Base-by-base conservation (phyloP, 2,797 vertebrate genomes). In the Pangasius larnaudii region DNA sequence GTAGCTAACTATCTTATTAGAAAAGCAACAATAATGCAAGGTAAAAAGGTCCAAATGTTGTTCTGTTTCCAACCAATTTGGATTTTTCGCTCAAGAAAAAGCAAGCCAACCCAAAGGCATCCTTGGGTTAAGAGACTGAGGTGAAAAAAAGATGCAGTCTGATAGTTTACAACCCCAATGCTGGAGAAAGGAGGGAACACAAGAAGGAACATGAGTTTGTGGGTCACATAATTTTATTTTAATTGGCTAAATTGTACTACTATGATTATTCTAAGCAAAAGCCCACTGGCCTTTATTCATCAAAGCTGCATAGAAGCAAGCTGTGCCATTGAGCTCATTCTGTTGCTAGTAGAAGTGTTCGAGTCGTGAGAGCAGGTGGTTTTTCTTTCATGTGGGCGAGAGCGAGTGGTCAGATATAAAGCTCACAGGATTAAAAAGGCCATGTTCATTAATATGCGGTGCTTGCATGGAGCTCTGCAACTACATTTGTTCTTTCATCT, bases 271-370 rank as follows among this genome's bases (percentile, higher is more conserved):
- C 58, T 33, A 63, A 61, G 56, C 18, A 61, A 81, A 83, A 51
- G 18, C 61, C 36, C 61, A 49, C 30, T 51, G 16, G 16, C 61
- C 39, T 84, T 51, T 51, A 49, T 65, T 24, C 59, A 67, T 83
- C 42, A 65, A 65, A 83, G 39, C 59, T 65, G 59, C 59, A 83
- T 65, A 83, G 80, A 59, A 87, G 87, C 80, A 89, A 79, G 80
- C 79, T 30, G 81, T 67, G 61, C 61, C 61, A 83, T 14, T 33
- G 61, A 83, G 61, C 51, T 42, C 81, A 49, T 65, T 30, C 46
- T 84, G 61, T 75, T 71, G 79, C 63, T 67, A 67, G 42, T 30
- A 83, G 81, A 49, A 11, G 27, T 65, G 39, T 30, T 83, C 9
- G 39, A 51, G 9, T 83, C 42, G 59, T 84, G 81, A 83, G 81